Percentiles rank a stretch among this genome's conserved stretches.
phyloP scores from a whole-genome alignment of 2,888 invertebrate genomes.

The Dusona sp. region DNA sequence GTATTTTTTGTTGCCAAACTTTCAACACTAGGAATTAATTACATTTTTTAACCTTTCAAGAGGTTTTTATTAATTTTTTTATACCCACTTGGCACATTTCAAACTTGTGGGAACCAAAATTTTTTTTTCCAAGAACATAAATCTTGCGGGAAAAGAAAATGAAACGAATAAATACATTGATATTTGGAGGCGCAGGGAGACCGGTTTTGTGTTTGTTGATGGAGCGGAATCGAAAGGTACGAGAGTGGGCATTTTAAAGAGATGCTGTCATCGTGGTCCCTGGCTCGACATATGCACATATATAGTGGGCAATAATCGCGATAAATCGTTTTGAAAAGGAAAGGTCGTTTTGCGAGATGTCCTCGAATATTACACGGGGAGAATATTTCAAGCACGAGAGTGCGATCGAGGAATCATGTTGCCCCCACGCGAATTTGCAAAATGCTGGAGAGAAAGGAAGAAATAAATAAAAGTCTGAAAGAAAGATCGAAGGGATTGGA shows the following conservation, averaged over 20 bases:
- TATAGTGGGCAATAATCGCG: neutral
- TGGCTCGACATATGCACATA: neutral
- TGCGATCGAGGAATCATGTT: slow-evolving; percentile 6
- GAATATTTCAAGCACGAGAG: neutral
- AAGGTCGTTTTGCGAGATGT: slow-evolving; percentile 26
- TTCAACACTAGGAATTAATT: neutral
- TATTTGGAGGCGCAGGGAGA: neutral
- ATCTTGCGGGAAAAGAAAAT: neutral
- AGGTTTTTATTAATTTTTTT: neutral
- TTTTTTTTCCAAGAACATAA: neutral
- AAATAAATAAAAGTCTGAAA: neutral
- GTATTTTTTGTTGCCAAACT: neutral
- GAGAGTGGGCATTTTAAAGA: neutral
- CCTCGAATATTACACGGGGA: slow-evolving; percentile 4
- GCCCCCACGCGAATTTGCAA: neutral
- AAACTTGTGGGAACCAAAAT: neutral
- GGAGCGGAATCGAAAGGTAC: neutral
- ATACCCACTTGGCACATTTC: neutral
- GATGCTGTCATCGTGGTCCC: slow-evolving; percentile 18
- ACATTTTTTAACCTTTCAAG: no score
- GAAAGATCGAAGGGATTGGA: neutral
- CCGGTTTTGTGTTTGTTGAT: slow-evolving; percentile 5
- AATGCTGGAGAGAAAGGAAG: neutral
- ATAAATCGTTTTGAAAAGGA: slow-evolving; percentile 19
- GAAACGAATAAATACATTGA: neutral